Evolutionary conservation across 2,888 invertebrate species (phyloP).

Genomic region (Anthophora plumipes): DNA sequence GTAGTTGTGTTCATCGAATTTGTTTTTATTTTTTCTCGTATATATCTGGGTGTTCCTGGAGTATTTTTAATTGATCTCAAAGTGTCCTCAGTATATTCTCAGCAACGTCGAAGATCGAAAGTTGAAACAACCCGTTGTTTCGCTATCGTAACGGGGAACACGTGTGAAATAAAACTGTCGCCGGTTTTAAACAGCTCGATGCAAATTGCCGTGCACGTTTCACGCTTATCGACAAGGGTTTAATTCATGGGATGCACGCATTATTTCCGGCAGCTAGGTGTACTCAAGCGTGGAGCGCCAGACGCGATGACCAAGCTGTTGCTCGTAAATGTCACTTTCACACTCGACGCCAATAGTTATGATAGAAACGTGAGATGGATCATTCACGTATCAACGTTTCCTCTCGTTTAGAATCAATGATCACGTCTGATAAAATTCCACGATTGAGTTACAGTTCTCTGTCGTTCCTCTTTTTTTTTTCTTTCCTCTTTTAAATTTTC

Average conservation of each 20-base stretch:
- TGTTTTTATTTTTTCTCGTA: no score
- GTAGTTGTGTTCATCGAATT: no score
- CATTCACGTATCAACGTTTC: not conserved
- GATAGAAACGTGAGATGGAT: not conserved
- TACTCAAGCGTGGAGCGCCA: conserved; percentile 29
- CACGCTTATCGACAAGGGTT: conserved; percentile 24
- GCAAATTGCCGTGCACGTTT: conserved; percentile 5
- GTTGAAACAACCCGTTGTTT: not conserved
- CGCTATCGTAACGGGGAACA: not conserved
- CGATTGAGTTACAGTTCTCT: not conserved
- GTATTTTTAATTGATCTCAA: no score
- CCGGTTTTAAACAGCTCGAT: conserved; percentile 2
- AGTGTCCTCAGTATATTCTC: not conserved
- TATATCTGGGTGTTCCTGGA: no score
- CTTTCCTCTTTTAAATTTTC: not conserved
- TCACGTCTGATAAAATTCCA: not conserved
- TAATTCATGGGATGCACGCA: conserved; percentile 36
- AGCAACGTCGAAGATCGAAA: not conserved
- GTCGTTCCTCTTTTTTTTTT: not conserved
- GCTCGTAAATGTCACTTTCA: conserved; percentile 45
- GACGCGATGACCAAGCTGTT: conserved; percentile 17
- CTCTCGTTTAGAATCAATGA: not conserved
- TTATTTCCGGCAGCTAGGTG: conserved; percentile 27
- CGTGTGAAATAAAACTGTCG: not conserved
- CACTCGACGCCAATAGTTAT: not conserved